phyloP scores from a whole-genome alignment of 2,888 invertebrate species.

The Liopterus haemorrhoidalis region DNA sequence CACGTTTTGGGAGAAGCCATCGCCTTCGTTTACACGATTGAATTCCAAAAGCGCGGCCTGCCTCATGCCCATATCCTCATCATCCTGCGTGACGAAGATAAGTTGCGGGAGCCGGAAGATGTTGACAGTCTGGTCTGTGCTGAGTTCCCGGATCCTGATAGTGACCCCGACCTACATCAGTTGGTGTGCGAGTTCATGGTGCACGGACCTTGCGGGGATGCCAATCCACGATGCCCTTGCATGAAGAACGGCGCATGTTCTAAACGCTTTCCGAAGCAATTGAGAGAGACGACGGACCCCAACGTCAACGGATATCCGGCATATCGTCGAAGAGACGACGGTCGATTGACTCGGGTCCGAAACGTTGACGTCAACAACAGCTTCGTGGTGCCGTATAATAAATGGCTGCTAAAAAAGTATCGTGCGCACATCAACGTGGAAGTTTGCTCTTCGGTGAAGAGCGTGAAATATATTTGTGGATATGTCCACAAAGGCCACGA shows the following conservation, averaged over 20 bases:
- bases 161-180: background rate
- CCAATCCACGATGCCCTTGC: conserved; percentile 21
- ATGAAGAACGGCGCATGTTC: conserved; percentile 32
- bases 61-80: conserved; percentile 14
- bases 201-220: conserved; percentile 25
- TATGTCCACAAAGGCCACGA: no score
- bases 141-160: background rate
- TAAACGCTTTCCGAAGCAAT: conserved; percentile 36
- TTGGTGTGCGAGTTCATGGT: background rate
- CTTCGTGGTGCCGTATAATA: conserved; percentile 36
- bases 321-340: conserved; percentile 31
- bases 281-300: conserved; percentile 27
- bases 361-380: conserved; percentile 28
- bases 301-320: conserved; percentile 34
- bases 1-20: conserved; percentile 16
- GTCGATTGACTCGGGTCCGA: conserved; percentile 22
- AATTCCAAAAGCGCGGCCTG: conserved; percentile 15
- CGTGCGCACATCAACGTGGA: conserved; percentile 37
- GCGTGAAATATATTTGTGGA: conserved; percentile 35
- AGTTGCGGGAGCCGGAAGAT: conserved; percentile 9
- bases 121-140: background rate
- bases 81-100: conserved; percentile 11
- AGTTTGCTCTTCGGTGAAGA: conserved; percentile 31
- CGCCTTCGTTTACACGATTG: no score
- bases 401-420: conserved; percentile 26